phyloP scores from a whole-genome alignment of 2,113 vertebrate species.

The Progne subis region DNA sequence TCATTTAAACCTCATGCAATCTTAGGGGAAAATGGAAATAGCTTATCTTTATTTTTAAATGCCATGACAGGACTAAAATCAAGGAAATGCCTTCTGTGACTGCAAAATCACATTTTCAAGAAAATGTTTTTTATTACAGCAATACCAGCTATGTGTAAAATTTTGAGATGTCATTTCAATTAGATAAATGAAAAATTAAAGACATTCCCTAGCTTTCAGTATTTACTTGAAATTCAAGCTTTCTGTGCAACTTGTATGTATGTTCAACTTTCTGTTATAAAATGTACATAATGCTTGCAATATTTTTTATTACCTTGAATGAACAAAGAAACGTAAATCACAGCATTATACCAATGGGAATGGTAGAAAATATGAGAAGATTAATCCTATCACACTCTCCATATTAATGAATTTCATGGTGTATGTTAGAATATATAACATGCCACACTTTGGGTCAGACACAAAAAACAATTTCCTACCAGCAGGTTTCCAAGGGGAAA shows the following conservation, averaged over 20 bases:
- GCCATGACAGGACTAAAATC: slow-evolving; percentile 56
- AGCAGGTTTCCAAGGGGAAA: not conserved
- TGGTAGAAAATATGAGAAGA: not conserved
- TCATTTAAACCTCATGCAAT: slow-evolving; percentile 51
- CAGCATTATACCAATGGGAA: not conserved
- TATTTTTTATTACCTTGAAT: not conserved
- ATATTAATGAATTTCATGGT: slow-evolving; percentile 6
- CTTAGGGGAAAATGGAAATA: slow-evolving; percentile 53
- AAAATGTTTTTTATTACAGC: slow-evolving; percentile 5
- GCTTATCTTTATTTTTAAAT: slow-evolving; percentile 60
- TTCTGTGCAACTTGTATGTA: not conserved
- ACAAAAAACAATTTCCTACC: slow-evolving; percentile 3
- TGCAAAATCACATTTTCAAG: slow-evolving; percentile 44
- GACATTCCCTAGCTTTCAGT: not conserved
- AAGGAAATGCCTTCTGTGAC: slow-evolving; percentile 25
- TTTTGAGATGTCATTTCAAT: slow-evolving; percentile 32
- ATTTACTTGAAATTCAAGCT: slow-evolving; percentile 16
- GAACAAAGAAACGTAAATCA: not conserved
- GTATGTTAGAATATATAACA: not conserved
- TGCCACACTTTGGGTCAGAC: not conserved
- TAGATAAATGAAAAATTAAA: slow-evolving; percentile 41
- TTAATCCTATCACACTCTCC: not conserved
- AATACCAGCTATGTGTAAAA: slow-evolving; percentile 5
- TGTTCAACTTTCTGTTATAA: not conserved
- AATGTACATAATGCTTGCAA: not conserved